Percentiles rank a stretch among this genome's conserved stretches.
phyloP scores from a whole-genome alignment of 2,797 vertebrate species.

The Crotalus adamanteus region DNA sequence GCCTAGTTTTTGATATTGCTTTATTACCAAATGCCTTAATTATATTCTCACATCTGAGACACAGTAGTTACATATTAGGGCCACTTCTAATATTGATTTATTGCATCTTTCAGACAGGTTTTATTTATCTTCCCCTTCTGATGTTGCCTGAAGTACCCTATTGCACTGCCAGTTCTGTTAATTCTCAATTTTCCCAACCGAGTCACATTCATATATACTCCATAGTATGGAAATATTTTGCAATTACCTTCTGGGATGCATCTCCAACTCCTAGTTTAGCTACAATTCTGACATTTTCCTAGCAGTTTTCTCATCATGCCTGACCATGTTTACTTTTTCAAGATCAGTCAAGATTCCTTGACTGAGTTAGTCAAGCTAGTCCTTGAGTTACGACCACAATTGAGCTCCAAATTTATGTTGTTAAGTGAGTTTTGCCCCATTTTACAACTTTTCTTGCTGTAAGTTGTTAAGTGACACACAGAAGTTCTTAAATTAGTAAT shows the following conservation, averaged over 20 bases:
- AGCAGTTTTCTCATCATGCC: neutral
- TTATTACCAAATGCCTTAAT: neutral
- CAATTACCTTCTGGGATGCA: neutral
- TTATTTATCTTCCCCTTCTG: neutral
- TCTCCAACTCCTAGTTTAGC: neutral
- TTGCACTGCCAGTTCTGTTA: neutral
- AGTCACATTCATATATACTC: neutral
- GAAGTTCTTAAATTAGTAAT: neutral
- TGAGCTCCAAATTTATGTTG: neutral
- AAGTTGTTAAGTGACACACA: neutral
- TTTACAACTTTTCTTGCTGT: neutral
- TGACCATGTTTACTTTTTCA: neutral
- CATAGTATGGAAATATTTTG: neutral
- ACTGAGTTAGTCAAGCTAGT: neutral
- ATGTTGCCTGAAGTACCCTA: neutral
- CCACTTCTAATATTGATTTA: neutral
- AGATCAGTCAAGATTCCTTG: neutral
- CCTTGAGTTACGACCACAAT: neutral
- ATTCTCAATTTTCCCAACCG: neutral
- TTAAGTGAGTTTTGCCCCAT: neutral
- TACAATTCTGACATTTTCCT: neutral
- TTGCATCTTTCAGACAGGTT: neutral
- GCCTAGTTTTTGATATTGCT: neutral
- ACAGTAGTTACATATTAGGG: neutral
- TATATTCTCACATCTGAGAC: neutral